Percentiles rank a stretch among this genome's conserved stretches.
phyloP scores from a whole-genome alignment of 64 coral and sea anemone species.

The Cladopsammia gracilis region DNA sequence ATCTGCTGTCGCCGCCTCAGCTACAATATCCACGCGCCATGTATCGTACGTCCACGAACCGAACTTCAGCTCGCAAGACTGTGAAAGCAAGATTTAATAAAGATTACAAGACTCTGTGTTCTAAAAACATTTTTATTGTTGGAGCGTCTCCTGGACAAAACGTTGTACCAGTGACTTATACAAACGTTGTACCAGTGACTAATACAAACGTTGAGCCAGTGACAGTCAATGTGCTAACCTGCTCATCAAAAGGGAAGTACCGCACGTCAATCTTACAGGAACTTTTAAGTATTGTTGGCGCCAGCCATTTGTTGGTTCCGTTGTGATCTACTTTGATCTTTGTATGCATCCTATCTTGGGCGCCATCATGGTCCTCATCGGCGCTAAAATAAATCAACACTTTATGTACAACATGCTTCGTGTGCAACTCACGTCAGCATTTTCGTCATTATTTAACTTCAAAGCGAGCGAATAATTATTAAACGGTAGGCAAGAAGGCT shows the following conservation, averaged over 20 bases:
- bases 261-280: conserved; percentile 90
- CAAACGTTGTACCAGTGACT: too few relatives aligned
- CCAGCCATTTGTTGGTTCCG: conserved; percentile 83
- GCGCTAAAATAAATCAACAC: conserved; percentile 46
- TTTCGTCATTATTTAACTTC: too few relatives aligned
- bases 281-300: conserved; percentile 78
- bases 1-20: conserved; percentile 58
- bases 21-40: conserved; percentile 74
- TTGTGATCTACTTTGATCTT: conserved; percentile 77
- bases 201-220: too few relatives aligned
- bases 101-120: too few relatives aligned
- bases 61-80: conserved; percentile 90
- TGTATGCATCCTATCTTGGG: conserved; percentile 76
- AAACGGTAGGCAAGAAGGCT: too few relatives aligned
- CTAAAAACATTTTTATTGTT: too few relatives aligned
- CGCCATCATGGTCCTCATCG: conserved; percentile 73
- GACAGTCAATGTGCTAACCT: conserved; percentile 9
- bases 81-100: neutral
- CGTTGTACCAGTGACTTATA: too few relatives aligned
- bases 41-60: conserved; percentile 99
- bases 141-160: too few relatives aligned
- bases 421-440: too few relatives aligned
- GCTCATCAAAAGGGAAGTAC: conserved; percentile 92
- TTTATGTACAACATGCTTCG: too few relatives aligned
- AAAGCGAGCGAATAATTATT: too few relatives aligned